phyloP scores from a whole-genome alignment of 2,797 vertebrate genomes.

The Vultur gryphus region DNA sequence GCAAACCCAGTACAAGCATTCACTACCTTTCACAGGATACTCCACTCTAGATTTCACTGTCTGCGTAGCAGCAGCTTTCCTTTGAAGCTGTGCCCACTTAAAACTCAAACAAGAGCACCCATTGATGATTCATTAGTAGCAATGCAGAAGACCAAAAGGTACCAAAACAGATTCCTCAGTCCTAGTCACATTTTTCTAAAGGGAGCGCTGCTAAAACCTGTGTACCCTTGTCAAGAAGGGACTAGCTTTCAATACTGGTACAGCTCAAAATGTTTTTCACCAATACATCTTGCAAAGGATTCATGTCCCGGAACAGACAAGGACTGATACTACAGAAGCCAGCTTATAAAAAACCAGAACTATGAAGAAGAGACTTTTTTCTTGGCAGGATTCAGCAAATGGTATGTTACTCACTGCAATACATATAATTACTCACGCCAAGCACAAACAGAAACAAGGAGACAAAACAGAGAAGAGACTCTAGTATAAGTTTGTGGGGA shows the following conservation, averaged over 20 bases:
- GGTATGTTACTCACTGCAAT: neutral
- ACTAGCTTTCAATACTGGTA: neutral
- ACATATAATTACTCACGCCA: neutral
- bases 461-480: neutral
- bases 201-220: accelerated
- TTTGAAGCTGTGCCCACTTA: neutral
- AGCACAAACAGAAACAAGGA: neutral
- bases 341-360: neutral
- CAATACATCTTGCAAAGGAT: neutral
- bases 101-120: neutral
- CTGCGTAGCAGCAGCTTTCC: neutral
- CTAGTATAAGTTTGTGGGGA: neutral
- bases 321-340: neutral
- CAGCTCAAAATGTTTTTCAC: neutral
- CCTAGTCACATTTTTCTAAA: neutral
- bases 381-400: neutral
- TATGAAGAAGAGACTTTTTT: neutral
- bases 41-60: neutral
- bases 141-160: neutral
- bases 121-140: neutral
- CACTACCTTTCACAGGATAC: neutral
- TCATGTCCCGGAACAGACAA: neutral
- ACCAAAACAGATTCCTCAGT: neutral
- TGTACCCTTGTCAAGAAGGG: neutral
- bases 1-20: neutral